These are phyloP conservation scores for Saguinus midas DNA, from an alignment of 2,113 vertebrate genomes.

Conservation along the genomic window DNA sequence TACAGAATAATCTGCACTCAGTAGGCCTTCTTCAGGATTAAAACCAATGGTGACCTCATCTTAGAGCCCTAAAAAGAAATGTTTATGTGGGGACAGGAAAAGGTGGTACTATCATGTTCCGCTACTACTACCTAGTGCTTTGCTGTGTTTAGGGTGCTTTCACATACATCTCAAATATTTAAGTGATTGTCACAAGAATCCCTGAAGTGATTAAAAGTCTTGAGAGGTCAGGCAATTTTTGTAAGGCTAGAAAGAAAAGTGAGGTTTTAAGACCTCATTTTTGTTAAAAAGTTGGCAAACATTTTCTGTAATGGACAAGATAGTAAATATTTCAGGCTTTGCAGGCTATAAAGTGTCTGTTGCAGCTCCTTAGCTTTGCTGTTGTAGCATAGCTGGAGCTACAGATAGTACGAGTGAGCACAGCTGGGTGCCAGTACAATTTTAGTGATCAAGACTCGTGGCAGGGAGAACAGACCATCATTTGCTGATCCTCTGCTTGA, in stretches of 20 bases:
- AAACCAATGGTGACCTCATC: not conserved
- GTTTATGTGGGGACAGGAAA: not conserved
- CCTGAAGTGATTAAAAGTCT: not conserved
- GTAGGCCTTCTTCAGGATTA: not conserved
- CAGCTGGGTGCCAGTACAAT: not conserved
- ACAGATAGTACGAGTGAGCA: not conserved
- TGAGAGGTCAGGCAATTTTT: conserved; percentile 6
- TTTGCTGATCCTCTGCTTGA: conserved; percentile 25
- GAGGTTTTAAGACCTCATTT: not conserved
- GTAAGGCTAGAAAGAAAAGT: not conserved
- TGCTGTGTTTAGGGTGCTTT: not conserved
- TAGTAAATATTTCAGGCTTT: not conserved
- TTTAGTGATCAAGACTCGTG: not conserved
- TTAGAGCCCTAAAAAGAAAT: not conserved
- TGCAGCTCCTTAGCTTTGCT: not conserved
- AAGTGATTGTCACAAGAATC: not conserved
- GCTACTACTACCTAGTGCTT: not conserved
- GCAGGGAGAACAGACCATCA: not conserved
- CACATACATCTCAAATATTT: not conserved
- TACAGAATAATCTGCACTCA: not conserved
- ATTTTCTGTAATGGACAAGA: not conserved
- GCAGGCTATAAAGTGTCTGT: not conserved
- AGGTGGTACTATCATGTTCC: not conserved
- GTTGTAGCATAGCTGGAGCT: not conserved
- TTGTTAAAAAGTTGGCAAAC: conserved; percentile 29